phyloP scores from a whole-genome alignment of 30 jellyfish, hydroid and myxozoan genomes.

The Catostylus mosaicus region DNA sequence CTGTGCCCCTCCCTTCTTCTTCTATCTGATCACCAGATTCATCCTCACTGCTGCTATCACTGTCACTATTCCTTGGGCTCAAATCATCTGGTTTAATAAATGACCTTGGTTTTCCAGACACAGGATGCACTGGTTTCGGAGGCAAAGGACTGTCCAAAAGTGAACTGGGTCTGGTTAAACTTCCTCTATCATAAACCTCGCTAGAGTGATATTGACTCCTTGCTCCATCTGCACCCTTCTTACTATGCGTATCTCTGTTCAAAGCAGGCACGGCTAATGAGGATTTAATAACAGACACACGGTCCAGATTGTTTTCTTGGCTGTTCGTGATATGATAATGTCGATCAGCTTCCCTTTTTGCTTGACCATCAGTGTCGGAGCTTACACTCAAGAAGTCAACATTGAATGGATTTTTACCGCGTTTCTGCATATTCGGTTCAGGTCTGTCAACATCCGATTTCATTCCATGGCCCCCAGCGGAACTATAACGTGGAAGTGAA shows the following conservation, averaged over 20 bases:
- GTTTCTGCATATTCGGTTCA: slow-evolving; percentile 10
- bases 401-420: slow-evolving; percentile 58
- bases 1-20: slow-evolving; percentile 42
- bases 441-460: slow-evolving; percentile 17
- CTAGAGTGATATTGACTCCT: slow-evolving; percentile 9
- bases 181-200: not conserved
- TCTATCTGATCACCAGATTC: slow-evolving; percentile 55
- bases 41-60: slow-evolving; percentile 59
- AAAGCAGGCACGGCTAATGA: slow-evolving; percentile 43
- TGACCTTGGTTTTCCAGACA: slow-evolving; percentile 54
- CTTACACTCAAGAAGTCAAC: slow-evolving; percentile 72
- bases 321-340: slow-evolving; percentile 24
- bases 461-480: slow-evolving; percentile 31
- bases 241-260: slow-evolving; percentile 22
- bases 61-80: slow-evolving; percentile 49
- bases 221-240: not conserved
- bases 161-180: slow-evolving; percentile 31
- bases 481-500: slow-evolving; percentile 36
- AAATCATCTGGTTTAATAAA: slow-evolving; percentile 36
- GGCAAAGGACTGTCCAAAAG: slow-evolving; percentile 53
- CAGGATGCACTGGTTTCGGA: slow-evolving; percentile 20
- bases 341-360: slow-evolving; percentile 30
- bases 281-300: slow-evolving; percentile 69
- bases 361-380: slow-evolving; percentile 46
- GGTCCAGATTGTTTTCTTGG: slow-evolving; percentile 45